Evolutionary conservation across 2,113 vertebrate genomes (phyloP).

Genomic region (Tragelaphus imberbis): DNA sequence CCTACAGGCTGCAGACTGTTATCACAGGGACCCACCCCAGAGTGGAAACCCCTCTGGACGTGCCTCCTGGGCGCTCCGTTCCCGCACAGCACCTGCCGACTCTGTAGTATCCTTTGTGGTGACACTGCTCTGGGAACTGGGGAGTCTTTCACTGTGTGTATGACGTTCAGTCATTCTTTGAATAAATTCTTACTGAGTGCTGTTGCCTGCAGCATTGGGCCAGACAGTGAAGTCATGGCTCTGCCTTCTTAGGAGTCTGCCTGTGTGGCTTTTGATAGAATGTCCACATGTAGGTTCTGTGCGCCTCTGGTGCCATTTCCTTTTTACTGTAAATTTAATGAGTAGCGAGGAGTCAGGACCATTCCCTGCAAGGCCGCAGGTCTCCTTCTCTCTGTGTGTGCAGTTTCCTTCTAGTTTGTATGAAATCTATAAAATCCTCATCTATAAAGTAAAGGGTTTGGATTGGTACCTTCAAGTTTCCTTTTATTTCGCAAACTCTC

Average conservation of each 20-base stretch:
- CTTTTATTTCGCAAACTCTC: not conserved
- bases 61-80: not conserved
- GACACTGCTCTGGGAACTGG: not conserved
- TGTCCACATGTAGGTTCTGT: not conserved
- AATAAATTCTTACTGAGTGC: not conserved
- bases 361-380: not conserved
- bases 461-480: not conserved
- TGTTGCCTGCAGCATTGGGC: too few relatives aligned
- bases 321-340: not conserved
- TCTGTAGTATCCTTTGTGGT: not conserved
- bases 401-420: not conserved
- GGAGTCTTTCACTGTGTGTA: not conserved
- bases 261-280: not conserved
- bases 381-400: not conserved
- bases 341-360: not conserved
- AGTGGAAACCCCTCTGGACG: not conserved
- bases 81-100: not conserved
- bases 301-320: too few relatives aligned
- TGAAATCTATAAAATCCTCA: not conserved
- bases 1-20: not conserved
- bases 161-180: not conserved
- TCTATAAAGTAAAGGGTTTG: not conserved
- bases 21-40: not conserved
- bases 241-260: not conserved
- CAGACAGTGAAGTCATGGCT: too few relatives aligned